Evolutionary conservation across 2,888 invertebrate genomes (phyloP).

Genomic region (Spodoptera littoralis): DNA sequence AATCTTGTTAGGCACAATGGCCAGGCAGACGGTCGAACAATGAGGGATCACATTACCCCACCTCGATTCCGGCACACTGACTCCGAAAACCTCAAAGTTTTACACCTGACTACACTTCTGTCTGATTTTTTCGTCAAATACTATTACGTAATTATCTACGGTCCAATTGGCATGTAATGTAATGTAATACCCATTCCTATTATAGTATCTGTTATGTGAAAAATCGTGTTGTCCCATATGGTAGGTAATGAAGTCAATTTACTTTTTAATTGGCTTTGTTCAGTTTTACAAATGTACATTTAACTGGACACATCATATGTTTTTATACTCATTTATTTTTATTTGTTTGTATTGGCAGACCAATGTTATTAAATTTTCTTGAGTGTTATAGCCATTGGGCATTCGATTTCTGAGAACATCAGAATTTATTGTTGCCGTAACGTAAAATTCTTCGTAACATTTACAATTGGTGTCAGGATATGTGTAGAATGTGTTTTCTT

Average conservation of each 20-base stretch:
- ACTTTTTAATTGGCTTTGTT: slow-evolving; percentile 16
- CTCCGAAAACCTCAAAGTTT: slow-evolving; percentile 73
- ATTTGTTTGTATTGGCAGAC: slow-evolving; percentile 3
- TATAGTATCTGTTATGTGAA: slow-evolving; percentile 16
- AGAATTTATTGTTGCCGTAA: slow-evolving; percentile 40
- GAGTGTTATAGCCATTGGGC: slow-evolving; percentile 6
- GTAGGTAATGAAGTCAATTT: slow-evolving; percentile 23
- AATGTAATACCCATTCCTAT: slow-evolving; percentile 42
- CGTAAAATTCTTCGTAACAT: slow-evolving; percentile 50
- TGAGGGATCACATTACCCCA: slow-evolving; percentile 76
- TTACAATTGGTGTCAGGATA: slow-evolving; percentile 45
- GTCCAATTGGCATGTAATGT: slow-evolving; percentile 53
- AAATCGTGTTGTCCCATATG: slow-evolving; percentile 18
- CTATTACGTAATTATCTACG: slow-evolving; percentile 67
- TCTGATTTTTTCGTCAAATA: slow-evolving; percentile 67
- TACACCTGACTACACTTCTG: slow-evolving; percentile 77
- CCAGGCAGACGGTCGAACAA: slow-evolving; percentile 68
- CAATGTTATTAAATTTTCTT: slow-evolving; percentile 18
- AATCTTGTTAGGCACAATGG: slow-evolving; percentile 83
- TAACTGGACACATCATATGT: slow-evolving; percentile 24
- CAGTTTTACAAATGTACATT: slow-evolving; percentile 19
- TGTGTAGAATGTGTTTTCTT: slow-evolving; percentile 41
- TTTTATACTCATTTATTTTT: not conserved
- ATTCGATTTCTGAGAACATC: slow-evolving; percentile 40
- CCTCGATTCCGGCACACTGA: slow-evolving; percentile 76